Base-by-base conservation (phyloP, 2,113 vertebrate species). In the Mus spicilegus region DNA sequence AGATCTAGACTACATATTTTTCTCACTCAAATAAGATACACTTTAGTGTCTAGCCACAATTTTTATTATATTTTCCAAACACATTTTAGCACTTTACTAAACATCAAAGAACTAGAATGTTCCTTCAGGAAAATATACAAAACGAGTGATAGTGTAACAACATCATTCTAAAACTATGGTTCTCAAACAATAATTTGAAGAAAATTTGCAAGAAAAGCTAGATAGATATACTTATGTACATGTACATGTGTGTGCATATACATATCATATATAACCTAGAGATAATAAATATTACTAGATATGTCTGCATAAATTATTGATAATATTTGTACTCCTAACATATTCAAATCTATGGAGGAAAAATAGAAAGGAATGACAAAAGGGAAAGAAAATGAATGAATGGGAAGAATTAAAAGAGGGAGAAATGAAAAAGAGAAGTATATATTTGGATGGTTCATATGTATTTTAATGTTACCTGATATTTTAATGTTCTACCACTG, bases 241-340 rank as follows among this genome's bases (percentile, higher is more conserved):
- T 51, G 7, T 51, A 51, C 51, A 33, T 30, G 26, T 54, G 19
- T 54, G 2, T 56, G 2, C 11, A 24, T n/a, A 14, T 61, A 20
- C 36, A 72, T 39, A 39, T 39, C 19, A 20, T 73, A 73, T 73
- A n/a, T 73, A 73, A 33, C 30, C 67, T 69, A 33, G 67, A 14
- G 5, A 33, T 69, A 69, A 9, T 39, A 39, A 17, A 73, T 73
- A 73, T 22, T n/a, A 14, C 12, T 82, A 82, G 12, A 16, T 61
- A 58, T 61, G 19, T 61, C 61, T 61, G 56, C 13, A 61, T 16
- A 28, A 2, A 16, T 6, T 39, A 82, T 33, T 56, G 8, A 61
- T 28, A 28, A 7, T 14, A 39, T 28, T 42, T 5, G 0, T 5
- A 70, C 0, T 13, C 1, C n/a, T 5, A 58, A 70, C 17, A 49